These are phyloP conservation scores for Dromaius novaehollandiae DNA, from an alignment of 2,113 vertebrate species.

Conservation along the genomic window DNA sequence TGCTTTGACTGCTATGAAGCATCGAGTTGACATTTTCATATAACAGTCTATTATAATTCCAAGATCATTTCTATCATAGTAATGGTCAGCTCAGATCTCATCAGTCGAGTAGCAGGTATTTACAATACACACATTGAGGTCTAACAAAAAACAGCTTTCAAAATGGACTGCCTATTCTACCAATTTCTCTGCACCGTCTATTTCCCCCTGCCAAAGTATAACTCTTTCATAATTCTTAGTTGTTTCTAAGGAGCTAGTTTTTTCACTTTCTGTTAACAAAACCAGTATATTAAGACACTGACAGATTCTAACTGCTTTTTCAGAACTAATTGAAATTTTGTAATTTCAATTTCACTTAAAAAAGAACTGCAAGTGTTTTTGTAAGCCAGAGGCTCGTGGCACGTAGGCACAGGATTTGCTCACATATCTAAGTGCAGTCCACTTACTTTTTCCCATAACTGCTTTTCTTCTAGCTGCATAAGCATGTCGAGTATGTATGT, in stretches of 20 bases:
- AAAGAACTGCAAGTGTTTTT: not conserved
- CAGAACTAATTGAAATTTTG: not conserved
- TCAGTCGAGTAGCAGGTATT: not conserved
- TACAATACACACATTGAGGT: not conserved
- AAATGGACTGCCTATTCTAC: not conserved
- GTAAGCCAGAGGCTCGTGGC: not conserved
- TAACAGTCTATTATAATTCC: not conserved
- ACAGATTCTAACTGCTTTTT: not conserved
- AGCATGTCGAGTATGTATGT: conserved; percentile 98
- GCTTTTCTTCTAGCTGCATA: conserved; percentile 96
- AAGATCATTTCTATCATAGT: not conserved
- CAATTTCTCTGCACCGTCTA: not conserved
- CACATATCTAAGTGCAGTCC: not conserved
- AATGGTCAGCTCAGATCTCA: not conserved
- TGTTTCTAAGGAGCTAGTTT: not conserved
- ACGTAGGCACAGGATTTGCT: not conserved
- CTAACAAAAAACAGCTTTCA: not conserved
- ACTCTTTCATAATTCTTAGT: not conserved
- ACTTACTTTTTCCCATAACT: conserved; percentile 93
- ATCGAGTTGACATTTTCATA: not conserved
- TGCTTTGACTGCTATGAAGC: not conserved
- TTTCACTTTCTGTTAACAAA: not conserved
- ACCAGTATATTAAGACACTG: not conserved
- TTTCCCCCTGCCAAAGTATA: not conserved
- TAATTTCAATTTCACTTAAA: not conserved